Evolutionary conservation across 2,888 invertebrate species (phyloP), one percentile per base, ranked within the genome.

Genomic region (Endomychus coccineus): DNA sequence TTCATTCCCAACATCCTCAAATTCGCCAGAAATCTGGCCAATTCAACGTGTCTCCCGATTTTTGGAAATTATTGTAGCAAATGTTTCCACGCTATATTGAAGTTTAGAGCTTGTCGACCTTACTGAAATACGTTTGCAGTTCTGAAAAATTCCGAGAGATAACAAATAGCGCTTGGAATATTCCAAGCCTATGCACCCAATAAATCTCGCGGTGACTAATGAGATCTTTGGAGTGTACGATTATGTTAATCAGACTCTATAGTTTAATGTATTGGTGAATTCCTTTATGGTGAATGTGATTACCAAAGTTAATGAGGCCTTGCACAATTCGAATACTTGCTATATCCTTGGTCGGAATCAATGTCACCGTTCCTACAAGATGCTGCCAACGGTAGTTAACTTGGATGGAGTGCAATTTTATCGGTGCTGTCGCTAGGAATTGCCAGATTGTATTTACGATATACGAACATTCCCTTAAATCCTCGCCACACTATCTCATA

Each of bases 201-300:
- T n/a, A n/a, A n/a, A n/a, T n/a, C n/a, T n/a, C n/a, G n/a, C n/a
- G n/a, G n/a, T n/a, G n/a, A n/a, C n/a, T n/a, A n/a, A n/a, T n/a
- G n/a, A n/a, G n/a, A n/a, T n/a, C n/a, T n/a, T n/a, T n/a, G n/a
- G n/a, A n/a, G n/a, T n/a, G n/a, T n/a, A n/a, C n/a, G n/a, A n/a
- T n/a, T n/a, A n/a, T n/a, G n/a, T n/a, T 49, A 52, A 52, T 47
- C 50, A 42, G 48, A 25, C 11, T 7, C 27, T 7, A 25, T 6
- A 12, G 27, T 6, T 25, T 6, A 25, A 12, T 10, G 6, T 10
- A 25, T 5, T 25, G 7, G 21, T 5, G 5, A 22, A n/a, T n/a
- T n/a, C n/a, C n/a, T n/a, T 23, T 31, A 13, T 22, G 13, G 21
- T 7, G 6, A 31, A 31, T 31, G 14, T 31, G 12, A 23, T 31